Evolutionary conservation across 2,797 vertebrate species (phyloP).

Genomic region (Glyptemys insculpta): DNA sequence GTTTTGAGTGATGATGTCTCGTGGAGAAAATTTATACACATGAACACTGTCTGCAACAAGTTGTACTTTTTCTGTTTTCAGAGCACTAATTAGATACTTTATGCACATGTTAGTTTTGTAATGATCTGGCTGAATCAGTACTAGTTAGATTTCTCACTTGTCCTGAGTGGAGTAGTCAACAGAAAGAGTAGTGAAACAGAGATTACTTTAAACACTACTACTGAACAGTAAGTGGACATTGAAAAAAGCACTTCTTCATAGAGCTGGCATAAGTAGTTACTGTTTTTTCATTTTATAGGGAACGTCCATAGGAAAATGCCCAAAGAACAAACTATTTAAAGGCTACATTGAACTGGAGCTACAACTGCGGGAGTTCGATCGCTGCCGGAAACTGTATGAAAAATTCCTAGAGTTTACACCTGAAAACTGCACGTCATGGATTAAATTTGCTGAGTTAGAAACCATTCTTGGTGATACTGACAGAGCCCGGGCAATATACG

Average conservation of each 20-base stretch:
- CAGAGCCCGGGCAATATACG: conserved; percentile 92
- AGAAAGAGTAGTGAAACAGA: background rate
- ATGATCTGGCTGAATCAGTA: background rate
- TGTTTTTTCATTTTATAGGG: conserved; percentile 82
- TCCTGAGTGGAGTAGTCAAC: background rate
- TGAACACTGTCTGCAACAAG: background rate
- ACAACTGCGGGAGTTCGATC: conserved; percentile 96
- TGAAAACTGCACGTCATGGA: conserved; percentile 98
- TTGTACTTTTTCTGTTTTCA: background rate
- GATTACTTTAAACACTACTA: background rate
- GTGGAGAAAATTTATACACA: background rate
- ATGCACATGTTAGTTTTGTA: background rate
- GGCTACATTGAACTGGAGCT: conserved; percentile 97
- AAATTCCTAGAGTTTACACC: conserved; percentile 97
- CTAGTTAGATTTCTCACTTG: background rate
- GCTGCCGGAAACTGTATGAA: conserved; percentile 97
- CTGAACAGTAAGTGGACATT: background rate
- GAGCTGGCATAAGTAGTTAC: background rate
- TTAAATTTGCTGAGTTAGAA: conserved; percentile 97
- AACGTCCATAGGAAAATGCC: conserved; percentile 93
- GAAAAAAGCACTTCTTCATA: accelerated
- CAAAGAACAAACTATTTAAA: conserved; percentile 98
- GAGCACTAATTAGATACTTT: background rate
- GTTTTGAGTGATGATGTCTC: background rate
- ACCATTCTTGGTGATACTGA: conserved; percentile 94